Evolutionary conservation across 1,140 invertebrate genomes (phyloP).

Genomic region (Philaenus spumarius): DNA sequence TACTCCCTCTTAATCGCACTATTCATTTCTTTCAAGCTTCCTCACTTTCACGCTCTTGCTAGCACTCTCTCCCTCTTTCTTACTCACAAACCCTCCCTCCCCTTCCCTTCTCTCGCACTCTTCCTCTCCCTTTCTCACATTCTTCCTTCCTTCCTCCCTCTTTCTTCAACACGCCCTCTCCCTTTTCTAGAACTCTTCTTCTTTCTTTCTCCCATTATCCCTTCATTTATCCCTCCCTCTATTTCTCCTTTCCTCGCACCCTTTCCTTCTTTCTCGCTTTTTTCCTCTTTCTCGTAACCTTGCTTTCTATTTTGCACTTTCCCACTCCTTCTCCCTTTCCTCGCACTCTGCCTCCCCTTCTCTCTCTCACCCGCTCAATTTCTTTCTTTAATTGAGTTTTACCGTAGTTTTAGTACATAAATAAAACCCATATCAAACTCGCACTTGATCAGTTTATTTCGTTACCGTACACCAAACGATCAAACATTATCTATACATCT

Average conservation of each 20-base stretch:
- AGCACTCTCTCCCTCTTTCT: neutral
- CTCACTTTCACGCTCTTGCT: too few relatives aligned
- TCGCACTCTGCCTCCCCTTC: neutral
- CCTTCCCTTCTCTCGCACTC: neutral
- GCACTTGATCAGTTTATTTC: too few relatives aligned
- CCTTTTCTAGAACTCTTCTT: neutral
- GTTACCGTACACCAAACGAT: too few relatives aligned
- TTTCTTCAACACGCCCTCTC: too few relatives aligned
- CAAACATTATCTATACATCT: too few relatives aligned
- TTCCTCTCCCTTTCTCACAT: neutral
- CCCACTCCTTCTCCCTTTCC: too few relatives aligned
- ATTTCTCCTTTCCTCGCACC: neutral
- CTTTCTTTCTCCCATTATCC: neutral
- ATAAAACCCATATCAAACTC: too few relatives aligned
- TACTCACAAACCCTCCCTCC: neutral
- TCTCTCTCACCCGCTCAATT: conserved; percentile 1
- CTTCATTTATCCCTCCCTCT: neutral
- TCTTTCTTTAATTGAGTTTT: too few relatives aligned
- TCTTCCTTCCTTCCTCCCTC: neutral
- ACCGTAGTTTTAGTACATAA: too few relatives aligned
- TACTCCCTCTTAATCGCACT: neutral
- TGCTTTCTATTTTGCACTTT: neutral
- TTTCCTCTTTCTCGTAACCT: neutral
- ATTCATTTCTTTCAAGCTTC: neutral
- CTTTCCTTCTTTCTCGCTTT: neutral